Evolutionary conservation across 2,888 invertebrate genomes (phyloP), one percentile per base, ranked within the genome.

Genomic region (Mellilla xanthometata): DNA sequence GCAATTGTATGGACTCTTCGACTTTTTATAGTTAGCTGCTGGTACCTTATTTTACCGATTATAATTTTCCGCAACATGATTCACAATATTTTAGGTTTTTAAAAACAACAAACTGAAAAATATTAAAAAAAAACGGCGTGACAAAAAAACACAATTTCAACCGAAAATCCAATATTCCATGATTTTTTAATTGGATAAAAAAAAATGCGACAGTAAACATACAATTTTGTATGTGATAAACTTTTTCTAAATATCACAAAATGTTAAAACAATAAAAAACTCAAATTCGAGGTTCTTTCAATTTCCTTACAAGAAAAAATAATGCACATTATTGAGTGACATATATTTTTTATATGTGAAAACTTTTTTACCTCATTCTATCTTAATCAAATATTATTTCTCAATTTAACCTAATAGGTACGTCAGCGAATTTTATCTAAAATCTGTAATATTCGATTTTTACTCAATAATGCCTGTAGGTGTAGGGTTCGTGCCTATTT

Each of bases 391-490:
- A 35, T 44, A 43, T 46, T 52, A 27, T 27, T 39, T 8, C 12
- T 35, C 34, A 36, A 28, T 44, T 50, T 56, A 52, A 54, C 51
- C 56, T 56, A 56, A 30, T 60, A 62, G 64, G 58, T 64, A 62
- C 60, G 53, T 62, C 58, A 60, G 56, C 54, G 49, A 44, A 33
- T 43, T 49, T 32, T 53, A 44, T 34, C 39, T 45, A 54, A 39
- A 44, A 33, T 52, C 45, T 44, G 10, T 40, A 26, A n/a, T 24
- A 24, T n/a, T 49, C 24, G 15, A 19, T 19, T 19, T 19, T 35
- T 22, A 23, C 12, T 11, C 12, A 26, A 26, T 9, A 4, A 23
- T 39, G 39, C 33, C 39, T 39, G 15, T 6, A 5, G 1, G 15
- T 19, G n/a, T n/a, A n/a, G 15, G 15, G 15, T 19, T 19, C 15